Conservation (phyloP, 2,797 vertebrate species). For the Chaetodon trifasciatus region DNA sequence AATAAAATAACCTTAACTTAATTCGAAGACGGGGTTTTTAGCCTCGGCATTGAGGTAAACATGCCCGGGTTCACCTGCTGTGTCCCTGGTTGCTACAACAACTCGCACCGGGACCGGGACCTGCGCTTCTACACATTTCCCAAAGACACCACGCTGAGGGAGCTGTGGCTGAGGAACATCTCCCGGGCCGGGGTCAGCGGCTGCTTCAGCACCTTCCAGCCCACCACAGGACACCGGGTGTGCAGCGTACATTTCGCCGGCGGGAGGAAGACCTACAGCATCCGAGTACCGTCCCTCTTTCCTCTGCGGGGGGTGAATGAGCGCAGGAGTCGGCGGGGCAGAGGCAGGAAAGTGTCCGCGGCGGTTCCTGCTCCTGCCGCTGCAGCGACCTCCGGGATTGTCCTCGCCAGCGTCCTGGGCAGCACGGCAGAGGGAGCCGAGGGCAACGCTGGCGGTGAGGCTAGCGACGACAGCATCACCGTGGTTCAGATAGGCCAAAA, state of each 20-base stretch:
- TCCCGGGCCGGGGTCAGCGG: slow-evolving; percentile 97
- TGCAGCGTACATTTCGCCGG: slow-evolving; percentile 97
- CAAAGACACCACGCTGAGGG: slow-evolving; percentile 93
- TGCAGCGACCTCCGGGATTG: slow-evolving; percentile 68
- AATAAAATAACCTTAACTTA: slow-evolving; percentile 74
- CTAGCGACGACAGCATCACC: slow-evolving; percentile 71
- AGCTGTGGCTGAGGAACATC: slow-evolving; percentile 97
- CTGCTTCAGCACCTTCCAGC: slow-evolving; percentile 98
- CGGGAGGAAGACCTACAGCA: slow-evolving; percentile 95
- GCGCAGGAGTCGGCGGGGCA: slow-evolving; percentile 88
- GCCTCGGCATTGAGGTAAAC: slow-evolving; percentile 43
- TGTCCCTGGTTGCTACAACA: slow-evolving; percentile 99
- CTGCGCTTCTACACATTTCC: slow-evolving; percentile 98
- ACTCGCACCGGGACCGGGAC: slow-evolving; percentile 96
- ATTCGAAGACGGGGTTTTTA: background rate
- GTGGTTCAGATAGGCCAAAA: slow-evolving; percentile 84
- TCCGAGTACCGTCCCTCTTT: slow-evolving; percentile 95
- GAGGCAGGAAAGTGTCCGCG: slow-evolving; percentile 82
- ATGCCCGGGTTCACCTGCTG: slow-evolving; percentile 99
- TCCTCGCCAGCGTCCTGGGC: slow-evolving; percentile 73
- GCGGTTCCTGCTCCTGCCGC: slow-evolving; percentile 58
- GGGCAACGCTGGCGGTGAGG: slow-evolving; percentile 69
- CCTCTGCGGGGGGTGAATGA: slow-evolving; percentile 95
- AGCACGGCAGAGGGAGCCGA: slow-evolving; percentile 67
- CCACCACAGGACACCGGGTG: slow-evolving; percentile 96